Base-by-base conservation (phyloP, 1,140 invertebrate genomes). In the Aricia agestis region DNA sequence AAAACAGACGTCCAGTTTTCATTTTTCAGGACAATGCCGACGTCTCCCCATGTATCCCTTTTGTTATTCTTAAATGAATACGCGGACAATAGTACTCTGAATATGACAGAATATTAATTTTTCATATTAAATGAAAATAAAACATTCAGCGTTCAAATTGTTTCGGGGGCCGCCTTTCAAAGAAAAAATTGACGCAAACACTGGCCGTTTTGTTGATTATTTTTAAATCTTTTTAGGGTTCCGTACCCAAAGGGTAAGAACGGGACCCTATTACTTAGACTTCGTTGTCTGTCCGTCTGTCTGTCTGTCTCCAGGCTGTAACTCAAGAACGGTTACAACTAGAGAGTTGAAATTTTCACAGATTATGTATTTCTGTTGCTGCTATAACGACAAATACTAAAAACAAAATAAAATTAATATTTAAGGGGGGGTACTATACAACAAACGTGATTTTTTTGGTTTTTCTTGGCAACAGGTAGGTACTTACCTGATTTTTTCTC, bases 81-180 rank as follows among this genome's bases (percentile, higher is more conserved):
- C 45, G 45, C 11, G 45, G 45, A 52, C 45, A 52, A 52, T 13
- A 52, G 45, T 52, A 52, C 45, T 52, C 45, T 52, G 45, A 52
- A 52, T 52, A 52, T 52, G 45, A 52, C 45, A 52, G 45, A 52
- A 52, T 15, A 52, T 52, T 13, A 52, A 52, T 52, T 52, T 52
- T 52, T 52, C 45, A 52, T 52, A 52, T 52, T 52, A 52, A 15
- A 52, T 52, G 45, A 52, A 52, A 52, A 52, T 52, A 52, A 52
- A 36, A 52, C 13, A 15, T 13, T 15, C 45, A 0, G 11, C 45
- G 11, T 52, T 9, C 45, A 15, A 52, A 52, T 52, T 52, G 45
- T 52, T 52, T 13, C 11, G 11, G 1, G 45, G 45, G 13, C 45
- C 45, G 45, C 36, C 13, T 13, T 13, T 52, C 45, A 52, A 52